These are phyloP conservation scores for Hepsetus odoe DNA, from an alignment of 2,113 vertebrate genomes.

Conservation along the genomic window DNA sequence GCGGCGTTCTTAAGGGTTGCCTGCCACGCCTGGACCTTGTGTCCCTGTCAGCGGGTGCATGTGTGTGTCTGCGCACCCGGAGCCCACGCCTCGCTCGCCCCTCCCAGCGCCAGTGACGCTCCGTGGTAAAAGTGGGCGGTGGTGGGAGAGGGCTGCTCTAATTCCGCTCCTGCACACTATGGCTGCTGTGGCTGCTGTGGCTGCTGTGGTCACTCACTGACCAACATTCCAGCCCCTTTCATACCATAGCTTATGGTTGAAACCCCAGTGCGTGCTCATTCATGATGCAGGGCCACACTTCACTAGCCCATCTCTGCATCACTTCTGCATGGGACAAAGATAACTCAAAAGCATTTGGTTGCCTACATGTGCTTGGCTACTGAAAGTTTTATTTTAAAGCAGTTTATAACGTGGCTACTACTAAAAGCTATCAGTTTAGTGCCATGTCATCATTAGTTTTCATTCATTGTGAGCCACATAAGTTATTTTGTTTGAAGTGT, in stretches of 20 bases:
- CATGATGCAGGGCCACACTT: slow-evolving; percentile 41
- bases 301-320: slow-evolving; percentile 54
- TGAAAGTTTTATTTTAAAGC: slow-evolving; percentile 37
- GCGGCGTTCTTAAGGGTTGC: slow-evolving; percentile 76
- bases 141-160: neutral
- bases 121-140: slow-evolving; percentile 75
- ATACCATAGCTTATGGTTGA: slow-evolving; percentile 20
- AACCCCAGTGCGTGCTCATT: slow-evolving; percentile 35
- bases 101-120: slow-evolving; percentile 75
- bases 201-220: slow-evolving; percentile 67
- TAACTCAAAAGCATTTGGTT: slow-evolving; percentile 26
- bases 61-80: slow-evolving; percentile 77
- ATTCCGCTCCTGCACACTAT: slow-evolving; percentile 39
- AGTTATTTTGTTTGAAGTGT: slow-evolving; percentile 28
- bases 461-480: neutral
- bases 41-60: slow-evolving; percentile 75
- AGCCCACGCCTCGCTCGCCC: slow-evolving; percentile 69
- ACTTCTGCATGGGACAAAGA: slow-evolving; percentile 66
- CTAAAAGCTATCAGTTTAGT: neutral
- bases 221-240: slow-evolving; percentile 52
- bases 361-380: slow-evolving; percentile 59
- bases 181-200: slow-evolving; percentile 45
- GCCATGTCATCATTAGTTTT: neutral
- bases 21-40: slow-evolving; percentile 79
- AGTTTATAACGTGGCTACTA: neutral